Conservation (phyloP, 1,140 invertebrate genomes). For the Nixonia krombeini region DNA sequence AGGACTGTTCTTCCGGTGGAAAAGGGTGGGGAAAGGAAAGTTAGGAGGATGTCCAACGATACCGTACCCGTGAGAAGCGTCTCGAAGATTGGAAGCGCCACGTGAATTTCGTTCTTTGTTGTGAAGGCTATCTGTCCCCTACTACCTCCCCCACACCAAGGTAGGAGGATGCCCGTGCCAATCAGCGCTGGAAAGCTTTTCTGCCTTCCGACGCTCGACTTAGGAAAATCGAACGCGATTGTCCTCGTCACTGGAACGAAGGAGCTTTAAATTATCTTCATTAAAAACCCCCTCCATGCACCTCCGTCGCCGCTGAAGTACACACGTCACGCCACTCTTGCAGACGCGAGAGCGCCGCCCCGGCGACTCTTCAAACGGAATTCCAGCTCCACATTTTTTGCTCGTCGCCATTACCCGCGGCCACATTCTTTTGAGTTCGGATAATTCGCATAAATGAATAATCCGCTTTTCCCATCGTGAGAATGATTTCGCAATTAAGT, state of each 20-base stretch:
- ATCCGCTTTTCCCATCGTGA: too few species aligned
- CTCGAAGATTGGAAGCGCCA: constrained; percentile 16
- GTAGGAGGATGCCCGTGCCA: constrained; percentile 30
- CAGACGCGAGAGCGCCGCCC: too few species aligned
- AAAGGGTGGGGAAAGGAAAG: too few species aligned
- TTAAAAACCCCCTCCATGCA: constrained; percentile 15
- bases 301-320: too few species aligned
- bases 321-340: too few species aligned
- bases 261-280: constrained; percentile 10
- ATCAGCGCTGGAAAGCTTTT: constrained; percentile 34
- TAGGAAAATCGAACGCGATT: too few species aligned
- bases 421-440: background rate
- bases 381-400: background rate
- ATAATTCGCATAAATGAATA: background rate
- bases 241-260: constrained; percentile 12
- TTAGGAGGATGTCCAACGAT: too few species aligned
- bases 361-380: background rate
- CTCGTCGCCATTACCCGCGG: background rate
- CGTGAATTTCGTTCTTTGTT: constrained; percentile 25
- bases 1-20: too few species aligned
- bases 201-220: too few species aligned
- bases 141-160: too few species aligned
- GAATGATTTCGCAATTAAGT: too few species aligned
- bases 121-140: constrained; percentile 21
- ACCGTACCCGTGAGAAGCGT: constrained; percentile 3